phyloP scores from a whole-genome alignment of 2,113 vertebrate genomes.

The Oreochromis niloticus region DNA sequence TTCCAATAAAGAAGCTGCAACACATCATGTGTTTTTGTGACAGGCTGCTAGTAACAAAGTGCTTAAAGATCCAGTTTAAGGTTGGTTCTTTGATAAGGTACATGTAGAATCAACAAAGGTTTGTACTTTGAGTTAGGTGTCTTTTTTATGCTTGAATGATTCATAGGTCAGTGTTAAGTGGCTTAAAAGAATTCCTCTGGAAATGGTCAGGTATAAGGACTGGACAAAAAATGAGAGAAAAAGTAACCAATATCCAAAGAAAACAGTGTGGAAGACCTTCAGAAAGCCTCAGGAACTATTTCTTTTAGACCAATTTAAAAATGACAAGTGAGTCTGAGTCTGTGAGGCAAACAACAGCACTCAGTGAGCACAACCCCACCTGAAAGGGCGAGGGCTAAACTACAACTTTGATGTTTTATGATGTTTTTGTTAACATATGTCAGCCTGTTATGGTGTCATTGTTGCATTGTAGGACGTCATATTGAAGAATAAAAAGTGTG shows the following conservation, averaged over 20 bases:
- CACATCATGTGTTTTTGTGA: neutral
- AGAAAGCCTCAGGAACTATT: neutral
- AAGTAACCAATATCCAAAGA: neutral
- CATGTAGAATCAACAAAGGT: neutral
- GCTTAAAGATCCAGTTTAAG: neutral
- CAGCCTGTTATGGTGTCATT: neutral
- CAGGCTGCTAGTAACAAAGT: neutral
- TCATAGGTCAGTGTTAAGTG: neutral
- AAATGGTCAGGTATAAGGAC: neutral
- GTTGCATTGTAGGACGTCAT: neutral
- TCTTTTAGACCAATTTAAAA: neutral
- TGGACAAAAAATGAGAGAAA: neutral
- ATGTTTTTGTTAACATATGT: neutral
- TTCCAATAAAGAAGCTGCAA: neutral
- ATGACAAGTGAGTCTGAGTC: neutral
- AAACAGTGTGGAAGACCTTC: neutral
- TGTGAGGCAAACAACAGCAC: neutral
- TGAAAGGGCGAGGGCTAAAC: accelerated
- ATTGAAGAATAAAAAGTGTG: neutral
- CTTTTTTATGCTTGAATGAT: neutral
- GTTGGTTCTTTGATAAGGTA: neutral
- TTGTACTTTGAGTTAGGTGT: neutral
- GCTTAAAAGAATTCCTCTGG: neutral
- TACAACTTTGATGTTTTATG: neutral
- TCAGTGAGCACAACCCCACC: neutral